These are phyloP conservation scores for Tyrannus savana DNA, from an alignment of 2,113 vertebrate species.

Conservation along the genomic window DNA sequence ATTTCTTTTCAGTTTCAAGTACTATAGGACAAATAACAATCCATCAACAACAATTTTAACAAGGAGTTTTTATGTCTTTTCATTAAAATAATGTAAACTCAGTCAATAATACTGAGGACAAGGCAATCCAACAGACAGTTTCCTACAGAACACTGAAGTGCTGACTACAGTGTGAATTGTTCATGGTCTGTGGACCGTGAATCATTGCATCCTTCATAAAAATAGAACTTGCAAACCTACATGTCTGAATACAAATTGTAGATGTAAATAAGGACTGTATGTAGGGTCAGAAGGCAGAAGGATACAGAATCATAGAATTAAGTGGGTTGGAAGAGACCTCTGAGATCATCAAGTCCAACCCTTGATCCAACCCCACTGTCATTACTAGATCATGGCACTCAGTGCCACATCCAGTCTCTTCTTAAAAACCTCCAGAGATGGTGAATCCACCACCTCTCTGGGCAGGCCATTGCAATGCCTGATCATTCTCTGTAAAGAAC, in stretches of 20 bases:
- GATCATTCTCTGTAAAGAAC: too few species aligned
- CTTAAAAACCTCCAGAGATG: too few species aligned
- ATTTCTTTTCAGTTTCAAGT: background rate
- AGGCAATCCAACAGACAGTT: background rate
- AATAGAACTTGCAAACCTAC: background rate
- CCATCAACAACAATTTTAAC: background rate
- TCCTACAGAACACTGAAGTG: background rate
- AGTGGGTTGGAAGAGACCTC: too few species aligned
- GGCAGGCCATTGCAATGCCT: too few species aligned
- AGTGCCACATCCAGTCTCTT: too few species aligned
- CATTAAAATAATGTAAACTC: background rate
- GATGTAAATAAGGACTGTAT: background rate
- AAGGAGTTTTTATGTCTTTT: background rate
- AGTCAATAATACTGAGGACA: background rate
- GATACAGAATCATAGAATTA: background rate
- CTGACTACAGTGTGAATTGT: background rate
- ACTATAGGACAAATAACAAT: background rate
- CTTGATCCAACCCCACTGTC: too few species aligned
- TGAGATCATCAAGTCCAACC: too few species aligned
- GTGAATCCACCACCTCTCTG: too few species aligned
- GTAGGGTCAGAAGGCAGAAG: background rate
- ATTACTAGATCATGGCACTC: too few species aligned
- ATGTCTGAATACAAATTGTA: background rate
- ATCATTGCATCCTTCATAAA: background rate
- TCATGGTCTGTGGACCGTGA: background rate